Evolutionary conservation across 2,888 invertebrate species (phyloP), one percentile per base, ranked within the genome.

Genomic region (Pseudococcus longispinus): DNA sequence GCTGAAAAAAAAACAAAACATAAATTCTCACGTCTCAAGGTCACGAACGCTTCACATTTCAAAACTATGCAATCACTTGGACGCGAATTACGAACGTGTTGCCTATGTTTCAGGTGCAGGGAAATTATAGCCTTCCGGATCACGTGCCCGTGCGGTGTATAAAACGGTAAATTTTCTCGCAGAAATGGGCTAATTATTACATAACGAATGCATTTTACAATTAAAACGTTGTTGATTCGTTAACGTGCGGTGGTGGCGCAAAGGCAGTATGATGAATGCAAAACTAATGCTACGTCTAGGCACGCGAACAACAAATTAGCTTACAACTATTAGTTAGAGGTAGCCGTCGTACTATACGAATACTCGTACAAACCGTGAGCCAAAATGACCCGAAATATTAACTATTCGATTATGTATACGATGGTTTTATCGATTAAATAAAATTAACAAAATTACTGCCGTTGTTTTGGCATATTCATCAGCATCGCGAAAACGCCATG

Each of bases 281-380:
- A 70, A 70, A 70, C 29, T 70, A 70, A 70, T 70, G 70, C 70
- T 29, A 29, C 70, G 70, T 70, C 29, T 13, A 29, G 70, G 70
- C 70, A 70, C 70, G 70, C 70, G 18, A 70, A 70, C 29, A 70
- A 70, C 70, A 70, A 70, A 70, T 70, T 70, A 70, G 23, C 9
- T 8, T 26, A n/a, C 51, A 46, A 23, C 13, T 65, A 15, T 65
- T 60, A 60, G 60, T 2, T 46, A 46, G n/a, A n/a, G n/a, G n/a
- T 37, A 37, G 5, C 9, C 37, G 37, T 37, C 37, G 37, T 37
- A 37, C n/a, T n/a, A n/a, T n/a, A n/a, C n/a, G n/a, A n/a, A n/a
- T n/a, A n/a, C n/a, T 37, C 8, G 4, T 51, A 51, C 51, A 51
- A 51, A 65, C 65, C 26, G 65, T 20, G 23, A 65, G 29, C 29